Evolutionary conservation across 2,797 vertebrate species (phyloP).

Genomic region (Dicrostonyx torquatus): DNA sequence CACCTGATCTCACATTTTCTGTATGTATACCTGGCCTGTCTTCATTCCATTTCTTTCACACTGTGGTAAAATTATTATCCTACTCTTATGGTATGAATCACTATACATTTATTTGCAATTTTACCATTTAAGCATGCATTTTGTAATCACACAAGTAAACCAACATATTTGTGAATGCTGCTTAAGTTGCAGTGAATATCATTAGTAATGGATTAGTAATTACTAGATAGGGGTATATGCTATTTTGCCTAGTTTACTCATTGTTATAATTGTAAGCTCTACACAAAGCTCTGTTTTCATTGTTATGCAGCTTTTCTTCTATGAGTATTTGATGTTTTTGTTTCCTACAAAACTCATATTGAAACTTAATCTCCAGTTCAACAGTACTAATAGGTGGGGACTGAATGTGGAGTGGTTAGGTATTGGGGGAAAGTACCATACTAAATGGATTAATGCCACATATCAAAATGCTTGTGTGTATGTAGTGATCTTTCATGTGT

Average conservation of each 20-base stretch:
- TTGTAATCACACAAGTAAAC: neutral
- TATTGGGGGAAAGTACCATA: neutral
- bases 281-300: slow-evolving; percentile 26
- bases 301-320: neutral
- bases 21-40: neutral
- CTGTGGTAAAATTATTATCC: neutral
- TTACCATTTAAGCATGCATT: neutral
- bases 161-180: slow-evolving; percentile 14
- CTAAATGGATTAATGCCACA: neutral
- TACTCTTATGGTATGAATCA: neutral
- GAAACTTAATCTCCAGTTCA: neutral
- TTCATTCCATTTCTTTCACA: neutral
- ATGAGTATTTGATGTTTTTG: neutral
- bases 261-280: slow-evolving; percentile 28
- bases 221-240: neutral
- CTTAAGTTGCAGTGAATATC: neutral
- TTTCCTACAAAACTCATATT: neutral
- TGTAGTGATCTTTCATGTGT: too few relatives aligned
- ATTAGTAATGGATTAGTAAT: neutral
- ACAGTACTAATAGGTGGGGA: neutral
- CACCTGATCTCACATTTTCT: neutral
- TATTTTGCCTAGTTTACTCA: slow-evolving; percentile 6
- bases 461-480: neutral
- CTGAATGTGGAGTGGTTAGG: neutral
- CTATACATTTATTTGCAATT: slow-evolving; percentile 14